Evolutionary conservation across 1,140 invertebrate genomes (phyloP).

Genomic region (Zaprionus kolodkinae): DNA sequence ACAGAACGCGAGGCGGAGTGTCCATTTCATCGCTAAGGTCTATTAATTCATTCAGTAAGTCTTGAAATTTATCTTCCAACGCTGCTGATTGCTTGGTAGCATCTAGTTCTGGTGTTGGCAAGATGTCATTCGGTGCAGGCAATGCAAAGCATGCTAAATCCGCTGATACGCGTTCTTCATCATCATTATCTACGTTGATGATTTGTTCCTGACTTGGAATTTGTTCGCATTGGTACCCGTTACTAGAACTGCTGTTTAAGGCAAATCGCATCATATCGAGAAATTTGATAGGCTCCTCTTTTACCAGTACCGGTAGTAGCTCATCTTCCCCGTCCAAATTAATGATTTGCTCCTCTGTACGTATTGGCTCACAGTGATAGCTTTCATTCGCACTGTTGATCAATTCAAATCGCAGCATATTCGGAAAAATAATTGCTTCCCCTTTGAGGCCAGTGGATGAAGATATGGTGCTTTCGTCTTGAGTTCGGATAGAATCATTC

Average conservation of each 20-base stretch:
- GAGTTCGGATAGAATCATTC: background rate
- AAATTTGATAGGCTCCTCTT: constrained; percentile 28
- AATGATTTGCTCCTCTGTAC: constrained; percentile 21
- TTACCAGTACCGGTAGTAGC: background rate
- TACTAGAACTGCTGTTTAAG: background rate
- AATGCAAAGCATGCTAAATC: constrained; percentile 14
- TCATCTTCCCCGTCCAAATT: constrained; percentile 25
- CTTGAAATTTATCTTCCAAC: background rate
- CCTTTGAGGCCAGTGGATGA: background rate
- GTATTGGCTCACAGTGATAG: constrained; percentile 23
- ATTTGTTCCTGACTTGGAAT: constrained; percentile 27
- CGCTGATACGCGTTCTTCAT: background rate
- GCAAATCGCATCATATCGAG: constrained; percentile 29
- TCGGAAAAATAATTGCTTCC: constrained; percentile 30
- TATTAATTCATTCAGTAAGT: background rate
- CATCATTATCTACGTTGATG: constrained; percentile 25
- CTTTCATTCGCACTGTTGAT: background rate
- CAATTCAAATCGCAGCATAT: constrained; percentile 20
- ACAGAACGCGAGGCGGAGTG: background rate
- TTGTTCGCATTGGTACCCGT: constrained; percentile 14
- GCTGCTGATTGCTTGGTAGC: background rate
- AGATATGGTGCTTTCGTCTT: background rate
- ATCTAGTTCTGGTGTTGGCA: background rate
- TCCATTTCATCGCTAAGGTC: background rate
- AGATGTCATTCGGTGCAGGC: background rate